Conservation (phyloP, 2,113 vertebrate genomes). For the Macrotis lagotis region DNA sequence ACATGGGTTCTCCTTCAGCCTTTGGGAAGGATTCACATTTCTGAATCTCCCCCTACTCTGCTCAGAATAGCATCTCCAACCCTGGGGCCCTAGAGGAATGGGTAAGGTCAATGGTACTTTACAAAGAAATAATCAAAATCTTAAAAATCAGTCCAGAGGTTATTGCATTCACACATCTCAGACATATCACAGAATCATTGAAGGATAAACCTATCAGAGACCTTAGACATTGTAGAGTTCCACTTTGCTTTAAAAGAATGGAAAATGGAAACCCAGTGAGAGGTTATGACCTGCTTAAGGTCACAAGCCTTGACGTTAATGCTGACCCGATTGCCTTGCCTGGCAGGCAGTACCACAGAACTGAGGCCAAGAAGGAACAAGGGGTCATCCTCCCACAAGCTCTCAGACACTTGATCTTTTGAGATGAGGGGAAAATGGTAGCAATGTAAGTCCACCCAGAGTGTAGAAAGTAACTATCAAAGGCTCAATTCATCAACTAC, state of each 20-base stretch:
- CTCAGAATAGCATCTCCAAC: neutral
- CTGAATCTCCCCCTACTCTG: neutral
- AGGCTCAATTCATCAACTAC: constrained; percentile 72
- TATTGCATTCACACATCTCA: neutral
- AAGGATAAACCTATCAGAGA: neutral
- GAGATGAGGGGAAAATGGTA: constrained; percentile 59
- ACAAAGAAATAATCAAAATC: neutral
- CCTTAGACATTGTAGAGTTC: neutral
- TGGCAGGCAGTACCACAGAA: neutral
- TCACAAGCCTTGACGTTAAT: neutral
- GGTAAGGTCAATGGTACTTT: neutral
- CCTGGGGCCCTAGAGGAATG: neutral
- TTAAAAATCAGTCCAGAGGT: neutral
- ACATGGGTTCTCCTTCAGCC: neutral
- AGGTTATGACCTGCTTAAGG: neutral
- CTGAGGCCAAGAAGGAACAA: constrained; percentile 55
- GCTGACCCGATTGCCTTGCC: neutral
- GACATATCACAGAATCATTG: neutral
- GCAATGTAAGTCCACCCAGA: constrained; percentile 45
- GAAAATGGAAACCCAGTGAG: neutral
- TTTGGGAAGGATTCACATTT: neutral
- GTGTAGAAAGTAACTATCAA: constrained; percentile 54
- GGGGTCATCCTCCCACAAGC: constrained; percentile 62
- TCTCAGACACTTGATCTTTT: constrained; percentile 72
- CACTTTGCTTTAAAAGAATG: neutral